Conservation (phyloP, 2,888 invertebrate species). For the Erannis defoliaria region DNA sequence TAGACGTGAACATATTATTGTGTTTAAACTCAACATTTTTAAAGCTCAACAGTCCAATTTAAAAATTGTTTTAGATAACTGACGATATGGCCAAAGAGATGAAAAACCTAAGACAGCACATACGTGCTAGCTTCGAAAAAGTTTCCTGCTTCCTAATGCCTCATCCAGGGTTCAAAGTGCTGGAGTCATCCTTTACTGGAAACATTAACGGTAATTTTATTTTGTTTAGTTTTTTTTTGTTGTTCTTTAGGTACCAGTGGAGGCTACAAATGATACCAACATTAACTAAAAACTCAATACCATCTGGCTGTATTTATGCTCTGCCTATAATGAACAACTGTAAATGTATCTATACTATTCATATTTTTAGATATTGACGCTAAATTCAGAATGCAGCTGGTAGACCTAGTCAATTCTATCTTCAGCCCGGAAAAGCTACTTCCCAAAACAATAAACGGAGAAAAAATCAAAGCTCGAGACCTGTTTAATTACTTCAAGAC, state of each 20-base stretch:
- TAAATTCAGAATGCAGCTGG: constrained; percentile 20
- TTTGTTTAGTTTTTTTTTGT: too few relatives aligned
- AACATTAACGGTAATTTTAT: constrained; percentile 37
- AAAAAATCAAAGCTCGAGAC: constrained; percentile 24
- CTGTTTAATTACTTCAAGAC: constrained; percentile 30
- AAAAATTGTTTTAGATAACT: constrained; percentile 36
- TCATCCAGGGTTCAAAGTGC: constrained; percentile 43
- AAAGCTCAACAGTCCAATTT: too few relatives aligned
- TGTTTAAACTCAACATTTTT: too few relatives aligned
- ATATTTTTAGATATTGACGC: constrained; percentile 31
- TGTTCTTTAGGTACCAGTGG: too few relatives aligned
- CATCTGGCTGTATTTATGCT: too few relatives aligned
- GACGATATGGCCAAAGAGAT: constrained; percentile 34
- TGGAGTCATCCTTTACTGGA: constrained; percentile 33
- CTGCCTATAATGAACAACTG: too few relatives aligned
- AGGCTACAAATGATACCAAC: too few relatives aligned
- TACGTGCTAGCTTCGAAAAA: constrained; percentile 39
- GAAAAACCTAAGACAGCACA: constrained; percentile 35
- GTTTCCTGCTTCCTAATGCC: constrained; percentile 47
- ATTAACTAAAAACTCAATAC: too few relatives aligned
- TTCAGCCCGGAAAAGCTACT: constrained; percentile 33
- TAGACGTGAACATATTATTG: too few relatives aligned
- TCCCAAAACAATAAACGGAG: constrained; percentile 33
- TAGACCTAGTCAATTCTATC: constrained; percentile 31
- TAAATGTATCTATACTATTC: too few relatives aligned